Base-by-base conservation (phyloP, 2,113 vertebrate genomes). In the Propithecus coquereli region DNA sequence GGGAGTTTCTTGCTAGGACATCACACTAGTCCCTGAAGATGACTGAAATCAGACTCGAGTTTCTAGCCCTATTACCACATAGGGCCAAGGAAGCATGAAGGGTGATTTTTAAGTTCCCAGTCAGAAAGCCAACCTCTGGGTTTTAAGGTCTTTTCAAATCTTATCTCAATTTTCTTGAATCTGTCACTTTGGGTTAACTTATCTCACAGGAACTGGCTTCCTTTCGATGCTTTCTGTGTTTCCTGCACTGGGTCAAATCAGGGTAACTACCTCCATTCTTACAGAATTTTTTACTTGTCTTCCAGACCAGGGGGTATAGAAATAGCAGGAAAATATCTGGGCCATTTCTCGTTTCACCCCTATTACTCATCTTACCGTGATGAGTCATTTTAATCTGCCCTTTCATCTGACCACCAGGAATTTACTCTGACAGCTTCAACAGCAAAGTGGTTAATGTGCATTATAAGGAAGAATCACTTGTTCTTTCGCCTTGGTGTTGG, bases 401-500 rank as follows among this genome's bases (percentile, higher is more conserved):
- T 98, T 98, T 97, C 95, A 81, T 97, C 87, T 96, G 68, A 95
- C 94, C 90, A 96, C 90, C 81, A 86, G 95, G 94, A 98, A 98
- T 96, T 94, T 95, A 96, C 91, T 98, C 97, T 97, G 97, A 98
- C 96, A 98, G 97, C 97, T 97, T 98, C 63, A 89, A 98, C 98
- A 98, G 98, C 98, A 97, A 98, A 98, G 97, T 98, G 97, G 98
- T 98, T 97, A 98, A 98, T 98, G 95, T 97, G 93, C 84, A 90
- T 98, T 98, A 87, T 66, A 98, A 98, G 97, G 98, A 98, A 98
- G 98, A 98, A 97, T 98, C 97, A 98, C 98, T 98, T 96, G 74
- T 97, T 98, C 98, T 97, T 98, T 98, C 97, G 97, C 98, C 98
- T 98, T 98, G 98, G 98, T 96, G 90, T 98, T 97, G 98, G 99